Conservation (phyloP, 2,113 vertebrate species). For the Cyprinodon variegatus region DNA sequence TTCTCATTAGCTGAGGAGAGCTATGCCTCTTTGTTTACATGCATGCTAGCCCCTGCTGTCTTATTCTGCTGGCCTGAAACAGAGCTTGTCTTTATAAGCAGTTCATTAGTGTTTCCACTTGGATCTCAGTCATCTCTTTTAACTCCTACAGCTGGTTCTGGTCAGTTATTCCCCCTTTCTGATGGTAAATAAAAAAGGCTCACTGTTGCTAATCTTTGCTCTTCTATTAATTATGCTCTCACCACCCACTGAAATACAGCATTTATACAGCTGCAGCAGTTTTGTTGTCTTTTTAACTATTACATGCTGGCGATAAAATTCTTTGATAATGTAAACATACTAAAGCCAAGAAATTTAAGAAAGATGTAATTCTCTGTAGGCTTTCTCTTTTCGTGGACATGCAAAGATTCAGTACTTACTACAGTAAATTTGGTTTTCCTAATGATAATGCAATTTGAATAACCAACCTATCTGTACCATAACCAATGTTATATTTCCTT, state of each 20-base stretch:
- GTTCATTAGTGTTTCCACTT: slow-evolving; percentile 70
- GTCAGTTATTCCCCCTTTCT: slow-evolving; percentile 60
- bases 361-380: not conserved
- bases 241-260: slow-evolving; percentile 35
- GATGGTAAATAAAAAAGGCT: slow-evolving; percentile 65
- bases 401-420: not conserved
- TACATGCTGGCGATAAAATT: slow-evolving; percentile 13
- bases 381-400: slow-evolving; percentile 6
- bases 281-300: slow-evolving; percentile 34
- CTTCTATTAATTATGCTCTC: slow-evolving; percentile 66
- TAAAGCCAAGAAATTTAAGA: slow-evolving; percentile 21
- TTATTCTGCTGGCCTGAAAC: slow-evolving; percentile 46
- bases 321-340: slow-evolving; percentile 34
- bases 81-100: slow-evolving; percentile 61
- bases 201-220: slow-evolving; percentile 56
- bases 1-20: slow-evolving; percentile 59
- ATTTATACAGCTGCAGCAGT: not conserved
- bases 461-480: no score
- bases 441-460: not conserved
- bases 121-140: slow-evolving; percentile 60
- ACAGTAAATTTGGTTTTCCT: not conserved
- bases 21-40: slow-evolving; percentile 18
- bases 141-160: slow-evolving; percentile 57
- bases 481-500: not conserved
- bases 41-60: slow-evolving; percentile 32